Base-by-base conservation (phyloP, 2,797 vertebrate species). In the Tolypeutes matacus region DNA sequence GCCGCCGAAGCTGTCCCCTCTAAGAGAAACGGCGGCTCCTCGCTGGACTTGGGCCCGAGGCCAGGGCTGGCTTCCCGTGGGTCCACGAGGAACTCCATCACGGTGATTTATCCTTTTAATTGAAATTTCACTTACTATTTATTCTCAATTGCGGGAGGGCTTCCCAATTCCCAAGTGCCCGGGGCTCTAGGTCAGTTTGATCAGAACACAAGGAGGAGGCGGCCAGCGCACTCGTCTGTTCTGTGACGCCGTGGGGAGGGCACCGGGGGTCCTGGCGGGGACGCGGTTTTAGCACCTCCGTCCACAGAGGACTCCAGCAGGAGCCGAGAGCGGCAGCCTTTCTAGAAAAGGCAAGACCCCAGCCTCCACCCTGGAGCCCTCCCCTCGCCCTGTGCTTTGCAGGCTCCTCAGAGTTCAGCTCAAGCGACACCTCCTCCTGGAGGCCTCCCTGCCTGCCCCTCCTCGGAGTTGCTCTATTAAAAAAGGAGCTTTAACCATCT, bases 121-220 rank as follows among this genome's bases (percentile, higher is more conserved):
- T 36, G 67, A 62, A 60, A 67, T 3, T 36, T 15, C 49, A 23
- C 5, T 17, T 15, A 3, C 46, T 49, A 8, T 12, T 27, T 29
- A 2, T n/a, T 42, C 39, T 81, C 31, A 9, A 1, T 17, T 6
- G 51, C 20, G 23, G 23, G 31, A 27, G 18, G 60, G 46, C 58
- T 13, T 13, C 31, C n/a, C 2, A 27, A 1, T 3, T 21, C 34
- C 13, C 2, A 3, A 23, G 64, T 78, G n/a, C 34, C 11, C 2
- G 17, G 62, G 42, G 14, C 39, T 0, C 27, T 3, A 18, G 46
- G 81, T n/a, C 78, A 18, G 77, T 2, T 23, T 3, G 78, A 17
- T 2, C 0, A 0, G 76, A 42, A n/a, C 39, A 2, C n/a, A 15
- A 42, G 69, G 36, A 18, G 17, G 18, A 4, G 25, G 34, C 0